These are phyloP conservation scores for Notothenia rossii DNA, from an alignment of 2,113 vertebrate species.

Conservation along the genomic window DNA sequence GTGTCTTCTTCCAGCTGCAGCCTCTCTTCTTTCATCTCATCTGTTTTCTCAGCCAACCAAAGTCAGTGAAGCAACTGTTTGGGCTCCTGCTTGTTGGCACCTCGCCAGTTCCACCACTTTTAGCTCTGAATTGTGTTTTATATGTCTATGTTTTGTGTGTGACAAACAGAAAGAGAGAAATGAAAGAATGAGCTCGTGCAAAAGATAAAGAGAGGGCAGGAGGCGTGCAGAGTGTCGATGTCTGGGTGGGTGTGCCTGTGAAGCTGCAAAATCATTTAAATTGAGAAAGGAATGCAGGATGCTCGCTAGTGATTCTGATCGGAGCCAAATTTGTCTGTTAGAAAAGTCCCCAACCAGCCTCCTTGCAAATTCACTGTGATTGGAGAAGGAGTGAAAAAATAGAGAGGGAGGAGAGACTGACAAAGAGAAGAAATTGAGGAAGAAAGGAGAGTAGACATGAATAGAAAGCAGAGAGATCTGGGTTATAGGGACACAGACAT, in stretches of 20 bases:
- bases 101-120: slow-evolving; percentile 15
- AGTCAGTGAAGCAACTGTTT: slow-evolving; percentile 32
- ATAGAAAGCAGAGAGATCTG: slow-evolving; percentile 36
- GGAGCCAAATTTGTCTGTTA: slow-evolving; percentile 71
- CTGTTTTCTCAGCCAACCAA: slow-evolving; percentile 33
- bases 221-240: slow-evolving; percentile 43
- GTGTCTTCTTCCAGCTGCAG: slow-evolving; percentile 23
- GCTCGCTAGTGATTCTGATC: slow-evolving; percentile 70
- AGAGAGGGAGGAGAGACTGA: slow-evolving; percentile 41
- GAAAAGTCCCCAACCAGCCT: slow-evolving; percentile 71
- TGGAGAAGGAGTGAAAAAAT: slow-evolving; percentile 64
- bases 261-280: slow-evolving; percentile 77
- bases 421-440: slow-evolving; percentile 38
- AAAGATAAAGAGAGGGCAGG: slow-evolving; percentile 34
- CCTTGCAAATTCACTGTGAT: slow-evolving; percentile 79
- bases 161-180: slow-evolving; percentile 15
- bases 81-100: slow-evolving; percentile 34
- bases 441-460: slow-evolving; percentile 30
- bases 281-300: slow-evolving; percentile 69
- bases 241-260: slow-evolving; percentile 59
- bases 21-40: slow-evolving; percentile 10
- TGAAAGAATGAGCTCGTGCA: slow-evolving; percentile 14
- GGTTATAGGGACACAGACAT: slow-evolving; percentile 34
- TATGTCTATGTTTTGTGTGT: slow-evolving; percentile 26
- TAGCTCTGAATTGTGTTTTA: slow-evolving; percentile 31